These are phyloP conservation scores for Synergus japonicus DNA, from an alignment of 2,888 invertebrate species.

Conservation along the genomic window DNA sequence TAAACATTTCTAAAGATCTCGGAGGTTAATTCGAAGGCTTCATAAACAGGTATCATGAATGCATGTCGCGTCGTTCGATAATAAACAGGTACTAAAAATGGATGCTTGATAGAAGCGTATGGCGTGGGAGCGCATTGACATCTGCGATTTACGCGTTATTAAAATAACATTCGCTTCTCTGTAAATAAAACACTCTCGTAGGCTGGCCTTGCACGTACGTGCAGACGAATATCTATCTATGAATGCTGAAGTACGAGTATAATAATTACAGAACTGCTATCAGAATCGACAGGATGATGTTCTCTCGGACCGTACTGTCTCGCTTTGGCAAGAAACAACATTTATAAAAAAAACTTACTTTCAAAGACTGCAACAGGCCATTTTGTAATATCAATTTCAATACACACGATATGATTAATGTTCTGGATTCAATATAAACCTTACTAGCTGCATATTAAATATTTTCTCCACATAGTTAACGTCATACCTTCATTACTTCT, in stretches of 20 bases:
- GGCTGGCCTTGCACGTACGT: neutral
- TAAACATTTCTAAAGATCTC: neutral
- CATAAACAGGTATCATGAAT: neutral
- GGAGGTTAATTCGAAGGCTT: slow-evolving; percentile 10
- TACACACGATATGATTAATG: slow-evolving; percentile 2
- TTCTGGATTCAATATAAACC: slow-evolving; percentile 12
- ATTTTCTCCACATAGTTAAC: slow-evolving; percentile 7
- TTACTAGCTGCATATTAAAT: slow-evolving; percentile 31
- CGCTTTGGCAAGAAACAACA: neutral
- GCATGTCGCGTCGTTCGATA: slow-evolving; percentile 16
- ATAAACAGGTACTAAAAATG: slow-evolving; percentile 30
- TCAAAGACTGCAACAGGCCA: neutral
- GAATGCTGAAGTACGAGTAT: neutral
- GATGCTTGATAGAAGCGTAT: neutral
- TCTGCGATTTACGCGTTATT: slow-evolving; percentile 32
- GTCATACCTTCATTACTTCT: slow-evolving; percentile 14
- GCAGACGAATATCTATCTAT: slow-evolving; percentile 4
- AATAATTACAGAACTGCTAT: neutral
- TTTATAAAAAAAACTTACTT: neutral
- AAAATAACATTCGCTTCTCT: slow-evolving; percentile 18
- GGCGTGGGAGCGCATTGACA: slow-evolving; percentile 32
- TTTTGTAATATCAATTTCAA: slow-evolving; percentile 25
- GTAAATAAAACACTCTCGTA: neutral
- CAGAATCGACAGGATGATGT: slow-evolving; percentile 1
- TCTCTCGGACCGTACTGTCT: neutral